These are phyloP conservation scores for Ceyx cyanopectus DNA, from an alignment of 2,113 vertebrate species.

Conservation along the genomic window DNA sequence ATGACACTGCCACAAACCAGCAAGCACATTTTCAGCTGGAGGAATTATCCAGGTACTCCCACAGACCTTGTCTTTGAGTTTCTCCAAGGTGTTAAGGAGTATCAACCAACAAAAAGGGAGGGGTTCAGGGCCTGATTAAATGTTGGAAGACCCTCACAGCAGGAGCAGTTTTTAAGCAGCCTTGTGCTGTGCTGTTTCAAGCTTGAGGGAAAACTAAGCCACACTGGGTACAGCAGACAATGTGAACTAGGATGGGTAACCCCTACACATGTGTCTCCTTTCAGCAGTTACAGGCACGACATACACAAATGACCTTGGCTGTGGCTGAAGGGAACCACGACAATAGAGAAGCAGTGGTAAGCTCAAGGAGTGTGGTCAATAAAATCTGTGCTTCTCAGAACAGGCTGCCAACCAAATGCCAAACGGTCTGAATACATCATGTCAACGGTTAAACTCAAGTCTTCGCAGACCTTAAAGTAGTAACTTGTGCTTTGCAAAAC, in stretches of 20 bases:
- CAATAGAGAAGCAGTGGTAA: not conserved
- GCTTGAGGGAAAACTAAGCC: not conserved
- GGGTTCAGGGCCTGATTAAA: not conserved
- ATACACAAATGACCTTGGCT: not conserved
- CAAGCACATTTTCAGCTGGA: not conserved
- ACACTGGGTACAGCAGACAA: accelerated
- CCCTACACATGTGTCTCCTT: not conserved
- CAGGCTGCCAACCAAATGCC: not conserved
- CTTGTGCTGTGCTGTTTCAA: not conserved
- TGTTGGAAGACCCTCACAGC: accelerated
- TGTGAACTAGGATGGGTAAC: not conserved
- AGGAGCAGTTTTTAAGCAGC: not conserved
- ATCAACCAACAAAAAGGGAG: not conserved
- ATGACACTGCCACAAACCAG: not conserved
- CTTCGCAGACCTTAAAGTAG: not conserved
- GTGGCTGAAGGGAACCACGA: not conserved
- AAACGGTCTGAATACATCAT: not conserved
- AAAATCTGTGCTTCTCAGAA: not conserved
- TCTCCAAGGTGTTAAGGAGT: too few species aligned
- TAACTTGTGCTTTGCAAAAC: not conserved
- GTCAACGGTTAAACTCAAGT: not conserved
- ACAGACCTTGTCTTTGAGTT: too few species aligned
- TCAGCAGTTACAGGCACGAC: not conserved
- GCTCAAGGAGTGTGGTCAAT: not conserved
- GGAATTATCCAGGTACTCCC: not conserved